Conservation (phyloP, 2,797 vertebrate genomes). For the Clamator glandarius region DNA sequence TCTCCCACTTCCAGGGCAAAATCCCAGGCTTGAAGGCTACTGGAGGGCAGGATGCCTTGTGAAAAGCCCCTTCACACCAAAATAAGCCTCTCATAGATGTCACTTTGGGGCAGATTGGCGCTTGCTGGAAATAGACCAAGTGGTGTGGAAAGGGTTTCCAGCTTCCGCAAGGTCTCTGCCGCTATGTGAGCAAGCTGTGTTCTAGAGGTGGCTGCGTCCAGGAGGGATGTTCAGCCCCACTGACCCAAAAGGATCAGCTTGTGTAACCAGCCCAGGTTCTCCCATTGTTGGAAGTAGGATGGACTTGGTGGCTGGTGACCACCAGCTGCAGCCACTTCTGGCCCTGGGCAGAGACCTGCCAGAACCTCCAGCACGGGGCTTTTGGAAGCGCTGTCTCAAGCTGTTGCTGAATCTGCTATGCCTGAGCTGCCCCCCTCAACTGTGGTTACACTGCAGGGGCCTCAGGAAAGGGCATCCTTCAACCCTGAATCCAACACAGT, state of each 20-base stretch:
- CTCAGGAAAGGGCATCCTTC: neutral
- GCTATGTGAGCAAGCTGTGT: neutral
- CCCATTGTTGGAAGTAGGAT: neutral
- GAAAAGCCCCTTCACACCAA: neutral
- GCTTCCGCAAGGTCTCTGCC: neutral
- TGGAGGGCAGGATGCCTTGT: neutral
- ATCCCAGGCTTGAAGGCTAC: neutral
- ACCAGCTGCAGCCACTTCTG: neutral
- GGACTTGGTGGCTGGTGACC: too few species aligned
- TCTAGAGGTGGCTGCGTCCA: neutral
- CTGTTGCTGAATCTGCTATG: neutral
- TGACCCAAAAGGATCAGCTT: neutral
- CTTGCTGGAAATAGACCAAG: neutral
- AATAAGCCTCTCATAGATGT: neutral
- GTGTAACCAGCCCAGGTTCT: neutral
- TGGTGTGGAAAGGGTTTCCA: neutral
- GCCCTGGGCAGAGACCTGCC: too few species aligned
- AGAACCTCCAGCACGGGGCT: neutral
- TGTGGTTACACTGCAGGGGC: rapidly evolving
- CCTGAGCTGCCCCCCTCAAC: neutral
- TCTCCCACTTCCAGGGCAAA: neutral
- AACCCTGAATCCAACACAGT: neutral
- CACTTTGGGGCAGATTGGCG: neutral
- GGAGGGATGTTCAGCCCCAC: neutral
- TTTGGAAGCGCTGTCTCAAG: neutral